These are phyloP conservation scores for Chelonus insularis DNA, from an alignment of 1,140 invertebrate species.

Conservation along the genomic window DNA sequence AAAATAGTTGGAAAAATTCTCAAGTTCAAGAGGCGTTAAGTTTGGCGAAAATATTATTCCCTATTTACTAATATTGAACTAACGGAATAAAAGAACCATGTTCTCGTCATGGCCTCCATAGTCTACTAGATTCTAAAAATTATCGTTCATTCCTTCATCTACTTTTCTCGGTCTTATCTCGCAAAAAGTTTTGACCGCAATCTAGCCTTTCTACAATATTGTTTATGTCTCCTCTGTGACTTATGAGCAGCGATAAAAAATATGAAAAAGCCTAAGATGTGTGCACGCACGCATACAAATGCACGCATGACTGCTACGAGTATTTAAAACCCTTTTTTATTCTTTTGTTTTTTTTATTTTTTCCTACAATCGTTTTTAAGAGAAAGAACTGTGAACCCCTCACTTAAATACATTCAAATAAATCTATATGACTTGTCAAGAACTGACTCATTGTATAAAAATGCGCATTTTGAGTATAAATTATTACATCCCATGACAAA, in stretches of 20 bases:
- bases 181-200: neutral
- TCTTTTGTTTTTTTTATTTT: slow-evolving; percentile 1
- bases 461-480: slow-evolving; percentile 6
- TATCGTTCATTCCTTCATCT: too few relatives aligned
- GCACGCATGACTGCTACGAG: neutral
- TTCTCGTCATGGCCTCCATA: too few relatives aligned
- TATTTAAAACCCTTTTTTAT: slow-evolving; percentile 1
- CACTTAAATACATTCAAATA: slow-evolving; percentile 11
- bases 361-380: neutral
- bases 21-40: neutral
- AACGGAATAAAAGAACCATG: neutral
- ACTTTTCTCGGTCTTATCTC: too few relatives aligned
- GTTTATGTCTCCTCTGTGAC: slow-evolving; percentile 8
- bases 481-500: slow-evolving; percentile 15
- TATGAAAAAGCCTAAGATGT: neutral
- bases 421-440: neutral
- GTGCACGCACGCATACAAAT: slow-evolving; percentile 1
- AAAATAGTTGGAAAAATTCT: neutral
- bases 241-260: slow-evolving; percentile 16
- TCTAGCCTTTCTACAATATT: neutral
- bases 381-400: neutral
- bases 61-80: neutral
- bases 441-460: slow-evolving; percentile 16
- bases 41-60: neutral
- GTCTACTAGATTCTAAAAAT: too few relatives aligned